phyloP scores from a whole-genome alignment of 1,140 invertebrate species.

The Aphelinus certus region DNA sequence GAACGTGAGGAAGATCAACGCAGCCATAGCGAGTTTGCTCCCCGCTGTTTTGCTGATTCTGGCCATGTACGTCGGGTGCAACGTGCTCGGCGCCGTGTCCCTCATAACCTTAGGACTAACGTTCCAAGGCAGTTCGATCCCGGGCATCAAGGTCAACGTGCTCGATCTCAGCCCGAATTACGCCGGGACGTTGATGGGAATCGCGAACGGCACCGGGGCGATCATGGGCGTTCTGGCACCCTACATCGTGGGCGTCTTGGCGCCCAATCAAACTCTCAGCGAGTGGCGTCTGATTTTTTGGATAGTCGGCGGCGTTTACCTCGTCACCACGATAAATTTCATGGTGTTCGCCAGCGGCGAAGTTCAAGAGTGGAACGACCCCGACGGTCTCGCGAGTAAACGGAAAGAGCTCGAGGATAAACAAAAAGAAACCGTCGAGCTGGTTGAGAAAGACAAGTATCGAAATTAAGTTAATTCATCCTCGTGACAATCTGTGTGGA shows the following conservation, averaged over 20 bases:
- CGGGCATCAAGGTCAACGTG: constrained; percentile 76
- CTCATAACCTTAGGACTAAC: constrained; percentile 76
- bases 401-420: neutral
- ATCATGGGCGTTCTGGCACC: constrained; percentile 73
- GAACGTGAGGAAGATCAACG: constrained; percentile 58
- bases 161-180: constrained; percentile 77
- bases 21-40: constrained; percentile 10
- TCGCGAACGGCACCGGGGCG: constrained; percentile 72
- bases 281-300: constrained; percentile 38
- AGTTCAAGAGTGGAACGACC: constrained; percentile 37
- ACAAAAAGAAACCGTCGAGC: neutral
- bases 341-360: constrained; percentile 26
- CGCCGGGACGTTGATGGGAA: constrained; percentile 73
- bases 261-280: constrained; percentile 28
- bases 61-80: constrained; percentile 29
- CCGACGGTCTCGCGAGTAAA: neutral
- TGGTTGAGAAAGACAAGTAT: neutral
- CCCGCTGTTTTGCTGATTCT: constrained; percentile 1
- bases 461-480: no score
- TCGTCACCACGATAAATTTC: constrained; percentile 19
- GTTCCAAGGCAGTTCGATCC: constrained; percentile 77
- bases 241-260: constrained; percentile 74
- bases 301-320: constrained; percentile 14
- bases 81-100: constrained; percentile 63
- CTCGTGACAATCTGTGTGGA: no score